Conservation (phyloP, 2,888 invertebrate species). For the Slavum lentiscoides region DNA sequence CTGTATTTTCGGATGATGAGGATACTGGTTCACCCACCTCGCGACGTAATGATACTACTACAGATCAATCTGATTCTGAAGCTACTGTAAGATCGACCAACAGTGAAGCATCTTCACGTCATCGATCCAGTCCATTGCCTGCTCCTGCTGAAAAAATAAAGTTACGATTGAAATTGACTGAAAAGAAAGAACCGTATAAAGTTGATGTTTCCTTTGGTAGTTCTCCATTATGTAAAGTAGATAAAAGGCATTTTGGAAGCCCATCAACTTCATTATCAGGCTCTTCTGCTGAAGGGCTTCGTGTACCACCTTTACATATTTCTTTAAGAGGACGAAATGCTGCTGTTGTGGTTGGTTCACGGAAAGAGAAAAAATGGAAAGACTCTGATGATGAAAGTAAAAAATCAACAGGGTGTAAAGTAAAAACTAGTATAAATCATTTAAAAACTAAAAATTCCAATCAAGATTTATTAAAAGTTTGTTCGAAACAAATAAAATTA, state of each 20-base stretch:
- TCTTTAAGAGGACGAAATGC: slow-evolving; percentile 79
- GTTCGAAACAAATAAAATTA: slow-evolving; percentile 50
- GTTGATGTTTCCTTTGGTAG: slow-evolving; percentile 77
- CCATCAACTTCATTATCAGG: slow-evolving; percentile 48
- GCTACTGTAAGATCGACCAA: slow-evolving; percentile 65
- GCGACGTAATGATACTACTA: slow-evolving; percentile 62
- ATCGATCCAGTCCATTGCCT: slow-evolving; percentile 52
- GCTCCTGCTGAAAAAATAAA: slow-evolving; percentile 74
- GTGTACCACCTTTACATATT: slow-evolving; percentile 87
- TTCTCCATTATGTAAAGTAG: slow-evolving; percentile 59
- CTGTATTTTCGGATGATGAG: slow-evolving; percentile 67
- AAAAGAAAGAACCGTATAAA: slow-evolving; percentile 83
- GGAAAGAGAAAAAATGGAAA: slow-evolving; percentile 66
- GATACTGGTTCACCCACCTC: slow-evolving; percentile 63
- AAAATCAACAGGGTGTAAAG: slow-evolving; percentile 61
- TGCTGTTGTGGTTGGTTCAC: slow-evolving; percentile 80
- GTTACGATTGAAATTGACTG: slow-evolving; percentile 73
- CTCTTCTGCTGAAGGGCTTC: slow-evolving; percentile 67
- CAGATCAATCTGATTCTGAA: slow-evolving; percentile 66
- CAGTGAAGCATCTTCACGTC: slow-evolving; percentile 60
- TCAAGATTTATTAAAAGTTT: slow-evolving; percentile 44
- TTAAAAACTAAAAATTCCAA: slow-evolving; percentile 49
- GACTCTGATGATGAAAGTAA: slow-evolving; percentile 58
- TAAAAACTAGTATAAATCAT: slow-evolving; percentile 59
- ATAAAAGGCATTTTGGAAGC: slow-evolving; percentile 54